Evolutionary conservation across 2,113 vertebrate genomes (phyloP), one percentile per base, ranked within the genome.

Genomic region (Craseonycteris thonglongyai): DNA sequence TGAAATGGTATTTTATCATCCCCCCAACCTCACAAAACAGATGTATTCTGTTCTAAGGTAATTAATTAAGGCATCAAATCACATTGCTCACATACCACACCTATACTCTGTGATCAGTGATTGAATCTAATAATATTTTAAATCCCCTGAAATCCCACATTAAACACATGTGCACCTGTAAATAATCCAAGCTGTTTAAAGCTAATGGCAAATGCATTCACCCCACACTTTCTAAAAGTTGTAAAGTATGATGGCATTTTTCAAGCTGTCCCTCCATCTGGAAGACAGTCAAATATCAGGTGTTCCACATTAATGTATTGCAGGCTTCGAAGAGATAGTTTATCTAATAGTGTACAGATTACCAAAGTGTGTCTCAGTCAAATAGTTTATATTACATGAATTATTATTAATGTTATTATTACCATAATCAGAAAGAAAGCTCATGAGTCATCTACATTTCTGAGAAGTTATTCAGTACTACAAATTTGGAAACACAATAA

Each of bases 261-360:
- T 94, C 94, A 97, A 97, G 94, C 96, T 97, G 94, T 93, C 95
- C 93, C 88, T 96, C 96, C 94, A 93, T 97, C 96, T 97, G 96
- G 96, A 96, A 88, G 45, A 93, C 61, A 90, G 87, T 85, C 54
- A 96, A 93, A 96, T 93, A 96, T 97, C 93, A 97, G 96, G 97
- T 96, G 91, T 92, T 96, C 75, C 78, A 93, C 92, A 82, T 93
- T 95, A 95, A 80, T 94, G 95, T 96, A 89, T 90, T 92, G 87
- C 87, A 91, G 76, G 63, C 76, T 96, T 95, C 90, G 61, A 56
- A 81, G 18, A 95, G 66, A 95, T 15, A 96, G 66, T 79, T 95
- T 59, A 91, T 95, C 66, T 72, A 47, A 68, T 54, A 35, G 40
- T 40, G 24, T 74, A 68, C 30, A 56, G 76, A 90, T 71, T 63